Evolutionary conservation across 2,888 invertebrate species (phyloP).

Genomic region (Aspidiotus destructor): DNA sequence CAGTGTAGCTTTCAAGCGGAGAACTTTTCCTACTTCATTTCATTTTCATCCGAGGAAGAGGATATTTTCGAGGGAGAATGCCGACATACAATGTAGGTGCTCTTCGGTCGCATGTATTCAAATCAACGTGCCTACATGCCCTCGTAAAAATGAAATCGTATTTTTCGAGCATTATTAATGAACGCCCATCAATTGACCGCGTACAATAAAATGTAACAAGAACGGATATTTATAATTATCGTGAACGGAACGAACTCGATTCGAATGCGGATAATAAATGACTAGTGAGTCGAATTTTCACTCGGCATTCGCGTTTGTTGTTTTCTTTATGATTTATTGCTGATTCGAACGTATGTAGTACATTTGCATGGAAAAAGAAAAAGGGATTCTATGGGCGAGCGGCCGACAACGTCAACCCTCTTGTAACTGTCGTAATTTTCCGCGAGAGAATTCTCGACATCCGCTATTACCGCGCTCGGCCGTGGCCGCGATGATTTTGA

Average conservation of each 20-base stretch:
- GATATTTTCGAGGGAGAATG: too few species aligned
- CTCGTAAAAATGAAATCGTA: slow-evolving; percentile 3
- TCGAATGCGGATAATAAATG: slow-evolving; percentile 4
- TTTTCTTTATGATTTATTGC: slow-evolving; percentile 4
- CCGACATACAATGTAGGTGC: too few species aligned
- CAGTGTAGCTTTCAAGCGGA: too few species aligned
- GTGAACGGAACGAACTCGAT: slow-evolving; percentile 2
- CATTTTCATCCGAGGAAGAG: too few species aligned
- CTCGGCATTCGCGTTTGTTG: not conserved
- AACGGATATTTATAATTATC: slow-evolving; percentile 4
- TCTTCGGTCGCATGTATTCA: too few species aligned
- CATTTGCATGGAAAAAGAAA: slow-evolving; percentile 4
- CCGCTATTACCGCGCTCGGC: not conserved
- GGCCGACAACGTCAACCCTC: not conserved
- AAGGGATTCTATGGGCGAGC: not conserved
- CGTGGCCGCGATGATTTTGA: not conserved
- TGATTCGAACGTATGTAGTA: slow-evolving; percentile 4
- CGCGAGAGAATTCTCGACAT: not conserved
- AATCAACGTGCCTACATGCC: too few species aligned
- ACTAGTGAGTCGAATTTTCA: slow-evolving; percentile 2
- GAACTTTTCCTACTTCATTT: too few species aligned
- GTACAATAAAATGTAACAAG: slow-evolving; percentile 1
- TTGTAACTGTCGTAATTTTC: slow-evolving; percentile 4
- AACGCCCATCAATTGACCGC: slow-evolving; percentile 2
- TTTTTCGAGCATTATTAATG: not conserved